phyloP scores from a whole-genome alignment of 2,888 invertebrate species.

The Leptopilina syphax region DNA sequence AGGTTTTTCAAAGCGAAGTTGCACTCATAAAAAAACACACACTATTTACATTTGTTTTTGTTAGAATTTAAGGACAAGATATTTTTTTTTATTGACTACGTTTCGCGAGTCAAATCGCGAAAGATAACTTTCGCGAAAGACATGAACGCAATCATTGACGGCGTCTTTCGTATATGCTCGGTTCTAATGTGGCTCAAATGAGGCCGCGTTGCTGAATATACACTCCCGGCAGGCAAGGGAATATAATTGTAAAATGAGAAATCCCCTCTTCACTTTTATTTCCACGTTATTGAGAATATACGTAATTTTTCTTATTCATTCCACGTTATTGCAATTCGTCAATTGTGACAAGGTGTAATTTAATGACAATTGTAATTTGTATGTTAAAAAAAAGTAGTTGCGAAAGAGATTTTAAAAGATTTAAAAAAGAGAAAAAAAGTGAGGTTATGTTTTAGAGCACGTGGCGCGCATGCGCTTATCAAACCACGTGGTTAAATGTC shows the following conservation, averaged over 20 bases:
- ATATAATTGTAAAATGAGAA: neutral
- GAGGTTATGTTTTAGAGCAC: slow-evolving; percentile 3
- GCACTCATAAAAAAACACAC: neutral
- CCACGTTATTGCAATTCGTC: neutral
- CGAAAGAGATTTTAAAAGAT: neutral
- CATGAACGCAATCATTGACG: slow-evolving; percentile 11
- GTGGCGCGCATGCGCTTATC: slow-evolving; percentile 11
- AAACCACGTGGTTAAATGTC: slow-evolving; percentile 10
- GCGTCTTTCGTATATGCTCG: slow-evolving; percentile 1
- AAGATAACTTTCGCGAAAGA: slow-evolving; percentile 13
- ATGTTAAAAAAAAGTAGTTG: neutral
- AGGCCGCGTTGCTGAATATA: slow-evolving; percentile 13
- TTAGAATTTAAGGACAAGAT: neutral
- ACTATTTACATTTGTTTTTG: slow-evolving; percentile 10
- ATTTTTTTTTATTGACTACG: neutral
- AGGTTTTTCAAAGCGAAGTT: neutral
- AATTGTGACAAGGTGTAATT: neutral
- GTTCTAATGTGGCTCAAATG: slow-evolving; percentile 31
- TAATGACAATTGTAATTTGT: neutral
- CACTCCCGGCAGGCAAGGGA: slow-evolving; percentile 5
- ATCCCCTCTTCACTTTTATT: slow-evolving; percentile 1
- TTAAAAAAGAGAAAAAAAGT: neutral
- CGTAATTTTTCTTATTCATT: neutral
- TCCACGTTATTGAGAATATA: neutral
- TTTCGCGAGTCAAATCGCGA: slow-evolving; percentile 12